These are phyloP conservation scores for Drosophila lacertosa DNA, from an alignment of 1,140 invertebrate species.

Conservation along the genomic window DNA sequence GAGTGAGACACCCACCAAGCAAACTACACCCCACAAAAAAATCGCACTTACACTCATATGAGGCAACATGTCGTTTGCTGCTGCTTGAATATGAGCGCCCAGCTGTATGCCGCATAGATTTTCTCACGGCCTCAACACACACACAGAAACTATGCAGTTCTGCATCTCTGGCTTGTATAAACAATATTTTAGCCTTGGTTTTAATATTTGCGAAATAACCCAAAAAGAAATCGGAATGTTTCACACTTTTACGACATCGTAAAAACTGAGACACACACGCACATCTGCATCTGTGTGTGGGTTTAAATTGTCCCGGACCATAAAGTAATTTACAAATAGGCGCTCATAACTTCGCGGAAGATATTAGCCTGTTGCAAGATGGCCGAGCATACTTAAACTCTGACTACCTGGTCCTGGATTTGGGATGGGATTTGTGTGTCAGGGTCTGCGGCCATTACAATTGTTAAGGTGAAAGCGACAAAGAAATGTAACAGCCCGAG, in stretches of 20 bases:
- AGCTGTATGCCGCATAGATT: constrained; percentile 81
- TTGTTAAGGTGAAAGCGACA: constrained; percentile 62
- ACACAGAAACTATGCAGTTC: background rate
- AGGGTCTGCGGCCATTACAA: constrained; percentile 21
- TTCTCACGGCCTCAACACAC: constrained; percentile 62
- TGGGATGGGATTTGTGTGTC: constrained; percentile 51
- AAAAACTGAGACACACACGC: constrained; percentile 16
- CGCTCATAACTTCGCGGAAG: constrained; percentile 51
- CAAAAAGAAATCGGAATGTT: constrained; percentile 14
- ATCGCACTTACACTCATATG: background rate
- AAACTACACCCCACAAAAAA: no score
- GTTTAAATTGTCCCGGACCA: constrained; percentile 35
- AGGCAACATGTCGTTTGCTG: constrained; percentile 46
- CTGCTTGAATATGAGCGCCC: constrained; percentile 67
- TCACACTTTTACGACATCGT: constrained; percentile 35
- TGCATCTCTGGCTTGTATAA: background rate
- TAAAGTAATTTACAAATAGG: constrained; percentile 79
- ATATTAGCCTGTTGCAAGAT: constrained; percentile 13
- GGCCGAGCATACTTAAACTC: background rate
- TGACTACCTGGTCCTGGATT: constrained; percentile 2
- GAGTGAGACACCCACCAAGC: constrained; percentile 41
- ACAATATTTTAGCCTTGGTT: background rate
- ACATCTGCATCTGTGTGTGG: background rate
- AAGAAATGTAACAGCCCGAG: constrained; percentile 39
- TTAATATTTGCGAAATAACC: constrained; percentile 23